phyloP scores from a whole-genome alignment of 2,797 vertebrate genomes.

The Gymnodraco acuticeps region DNA sequence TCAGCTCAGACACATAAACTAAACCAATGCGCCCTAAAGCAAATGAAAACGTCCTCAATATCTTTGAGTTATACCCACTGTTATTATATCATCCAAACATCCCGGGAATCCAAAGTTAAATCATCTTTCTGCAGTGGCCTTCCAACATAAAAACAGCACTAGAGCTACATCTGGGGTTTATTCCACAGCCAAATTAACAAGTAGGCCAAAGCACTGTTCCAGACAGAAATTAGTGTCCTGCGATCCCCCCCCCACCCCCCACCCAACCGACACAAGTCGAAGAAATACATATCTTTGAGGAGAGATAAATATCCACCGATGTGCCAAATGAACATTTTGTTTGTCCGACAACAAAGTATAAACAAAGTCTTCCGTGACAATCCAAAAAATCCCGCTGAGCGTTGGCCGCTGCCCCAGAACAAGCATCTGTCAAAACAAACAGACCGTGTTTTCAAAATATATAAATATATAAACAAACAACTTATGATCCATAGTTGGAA shows the following conservation, averaged over 20 bases:
- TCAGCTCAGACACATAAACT: conserved; percentile 40
- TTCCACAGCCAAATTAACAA: conserved; percentile 34
- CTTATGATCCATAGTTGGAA: conserved; percentile 74
- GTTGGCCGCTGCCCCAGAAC: conserved; percentile 86
- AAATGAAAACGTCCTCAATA: conserved; percentile 30
- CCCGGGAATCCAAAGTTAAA: conserved; percentile 31
- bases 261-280: conserved; percentile 63
- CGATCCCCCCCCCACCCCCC: conserved; percentile 2
- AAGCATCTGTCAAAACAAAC: conserved; percentile 89
- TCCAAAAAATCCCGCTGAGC: conserved; percentile 85
- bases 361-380: conserved; percentile 83
- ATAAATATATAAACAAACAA: conserved; percentile 79
- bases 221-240: conserved; percentile 47
- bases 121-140: conserved; percentile 24
- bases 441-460: conserved; percentile 79
- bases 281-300: conserved; percentile 71
- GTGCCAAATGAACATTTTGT: conserved; percentile 84
- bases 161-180: conserved; percentile 51
- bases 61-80: conserved; percentile 35
- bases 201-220: conserved; percentile 44
- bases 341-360: conserved; percentile 85
- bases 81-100: conserved; percentile 38
- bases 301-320: conserved; percentile 78
- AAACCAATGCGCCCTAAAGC: conserved; percentile 20
- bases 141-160: conserved; percentile 37